Conservation (phyloP, 2,797 vertebrate genomes). For the Sternarchorhynchus goeldii region DNA sequence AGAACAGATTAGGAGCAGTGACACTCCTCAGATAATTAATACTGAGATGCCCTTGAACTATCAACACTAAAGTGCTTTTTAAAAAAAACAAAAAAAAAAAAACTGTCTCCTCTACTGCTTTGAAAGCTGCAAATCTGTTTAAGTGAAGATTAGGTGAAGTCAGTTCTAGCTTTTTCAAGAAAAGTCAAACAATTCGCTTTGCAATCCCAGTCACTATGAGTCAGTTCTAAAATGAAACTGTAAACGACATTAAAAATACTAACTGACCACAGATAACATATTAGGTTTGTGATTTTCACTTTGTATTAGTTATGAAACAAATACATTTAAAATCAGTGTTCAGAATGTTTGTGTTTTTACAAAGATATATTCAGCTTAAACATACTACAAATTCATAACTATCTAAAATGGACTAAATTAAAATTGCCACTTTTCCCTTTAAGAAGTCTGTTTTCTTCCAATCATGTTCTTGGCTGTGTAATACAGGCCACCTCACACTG, state of each 20-base stretch:
- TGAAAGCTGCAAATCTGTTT: not conserved
- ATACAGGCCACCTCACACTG: slow-evolving; percentile 61
- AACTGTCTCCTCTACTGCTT: not conserved
- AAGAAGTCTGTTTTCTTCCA: slow-evolving; percentile 49
- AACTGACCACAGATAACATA: slow-evolving; percentile 18
- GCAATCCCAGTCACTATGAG: not conserved
- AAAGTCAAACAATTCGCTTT: not conserved
- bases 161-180: slow-evolving; percentile 11
- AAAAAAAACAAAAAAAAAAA: not conserved
- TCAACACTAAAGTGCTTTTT: slow-evolving; percentile 47
- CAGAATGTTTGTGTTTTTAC: slow-evolving; percentile 11
- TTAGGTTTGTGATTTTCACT: slow-evolving; percentile 22
- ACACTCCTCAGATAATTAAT: slow-evolving; percentile 33
- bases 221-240: slow-evolving; percentile 6
- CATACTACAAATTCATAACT: slow-evolving; percentile 13
- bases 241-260: slow-evolving; percentile 24
- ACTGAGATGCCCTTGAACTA: slow-evolving; percentile 42
- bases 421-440: slow-evolving; percentile 76
- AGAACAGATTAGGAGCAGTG: slow-evolving; percentile 2
- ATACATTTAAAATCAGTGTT: slow-evolving; percentile 15
- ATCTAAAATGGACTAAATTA: slow-evolving; percentile 55
- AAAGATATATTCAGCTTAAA: slow-evolving; percentile 15
- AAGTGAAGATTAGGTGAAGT: not conserved
- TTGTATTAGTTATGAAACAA: slow-evolving; percentile 31
- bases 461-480: slow-evolving; percentile 55